These are phyloP conservation scores for Bothrops jararaca DNA, from an alignment of 2,113 vertebrate species.

Conservation along the genomic window DNA sequence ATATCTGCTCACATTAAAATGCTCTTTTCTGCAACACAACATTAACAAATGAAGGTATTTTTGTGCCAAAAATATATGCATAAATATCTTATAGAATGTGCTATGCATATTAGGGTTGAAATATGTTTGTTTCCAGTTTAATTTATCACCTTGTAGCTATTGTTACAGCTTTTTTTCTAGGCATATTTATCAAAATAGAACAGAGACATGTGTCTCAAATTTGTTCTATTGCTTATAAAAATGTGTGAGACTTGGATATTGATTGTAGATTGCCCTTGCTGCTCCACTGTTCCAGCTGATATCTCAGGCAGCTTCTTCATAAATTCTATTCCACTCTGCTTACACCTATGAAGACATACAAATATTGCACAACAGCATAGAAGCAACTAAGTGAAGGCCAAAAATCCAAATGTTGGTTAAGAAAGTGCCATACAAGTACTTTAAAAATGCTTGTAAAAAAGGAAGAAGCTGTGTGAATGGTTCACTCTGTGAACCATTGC, in stretches of 20 bases:
- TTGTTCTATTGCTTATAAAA: accelerated
- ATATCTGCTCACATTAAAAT: conserved; percentile 60
- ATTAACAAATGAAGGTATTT: conserved; percentile 48
- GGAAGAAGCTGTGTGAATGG: neutral
- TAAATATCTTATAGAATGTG: neutral
- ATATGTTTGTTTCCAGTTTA: neutral
- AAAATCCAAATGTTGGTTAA: neutral
- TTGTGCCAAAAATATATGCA: conserved; percentile 41
- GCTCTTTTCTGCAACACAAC: conserved; percentile 50
- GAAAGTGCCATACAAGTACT: neutral
- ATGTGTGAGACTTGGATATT: conserved; percentile 2
- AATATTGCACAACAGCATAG: neutral
- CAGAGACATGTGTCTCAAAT: accelerated
- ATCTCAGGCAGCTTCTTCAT: neutral
- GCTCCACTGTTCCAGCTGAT: neutral
- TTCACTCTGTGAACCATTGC: neutral
- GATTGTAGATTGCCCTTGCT: neutral
- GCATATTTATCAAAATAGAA: neutral
- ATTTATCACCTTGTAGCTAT: neutral
- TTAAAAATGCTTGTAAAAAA: neutral
- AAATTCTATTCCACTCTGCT: neutral
- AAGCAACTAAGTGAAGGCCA: neutral
- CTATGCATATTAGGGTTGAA: neutral
- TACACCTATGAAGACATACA: neutral
- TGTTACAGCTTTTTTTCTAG: neutral